Percentiles rank a stretch among this genome's conserved stretches.
phyloP scores from a whole-genome alignment of 1,140 invertebrate genomes.

The Epicauta chinensis region DNA sequence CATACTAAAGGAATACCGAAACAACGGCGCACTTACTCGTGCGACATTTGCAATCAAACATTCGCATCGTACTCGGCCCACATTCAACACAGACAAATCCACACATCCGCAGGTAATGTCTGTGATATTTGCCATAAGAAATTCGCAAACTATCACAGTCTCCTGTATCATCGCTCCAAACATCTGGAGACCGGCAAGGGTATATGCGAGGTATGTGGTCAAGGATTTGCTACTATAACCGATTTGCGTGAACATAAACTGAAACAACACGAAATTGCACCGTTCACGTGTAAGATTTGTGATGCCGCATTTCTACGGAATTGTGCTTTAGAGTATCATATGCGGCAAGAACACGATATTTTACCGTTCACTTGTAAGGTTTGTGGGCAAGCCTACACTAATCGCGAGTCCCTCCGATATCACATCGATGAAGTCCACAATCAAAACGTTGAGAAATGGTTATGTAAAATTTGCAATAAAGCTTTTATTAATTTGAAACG shows the following conservation, averaged over 20 bases:
- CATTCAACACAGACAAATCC: too few relatives aligned
- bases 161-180: not conserved
- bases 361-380: conserved; percentile 44
- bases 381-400: conserved; percentile 41
- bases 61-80: too few relatives aligned
- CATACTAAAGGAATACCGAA: too few relatives aligned
- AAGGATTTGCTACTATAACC: not conserved
- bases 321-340: conserved; percentile 9
- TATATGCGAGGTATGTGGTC: not conserved
- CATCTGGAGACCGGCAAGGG: not conserved
- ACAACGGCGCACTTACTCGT: too few relatives aligned
- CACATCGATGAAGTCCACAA: conserved; percentile 28
- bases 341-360: conserved; percentile 28
- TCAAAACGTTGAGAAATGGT: not conserved
- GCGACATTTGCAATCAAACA: too few relatives aligned
- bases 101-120: too few relatives aligned
- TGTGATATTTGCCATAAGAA: too few relatives aligned
- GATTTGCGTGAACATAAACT: not conserved
- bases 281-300: conserved; percentile 18
- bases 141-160: not conserved
- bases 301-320: conserved; percentile 8
- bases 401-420: too few relatives aligned
- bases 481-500: conserved; percentile 33
- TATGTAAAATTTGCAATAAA: too few relatives aligned
- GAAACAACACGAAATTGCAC: not conserved